A percentile compares a stretch with the other conserved stretches of the same genome.
Evolutionary conservation across 2,113 vertebrate species (phyloP).

Genomic region (Anarrhichthys ocellatus): DNA sequence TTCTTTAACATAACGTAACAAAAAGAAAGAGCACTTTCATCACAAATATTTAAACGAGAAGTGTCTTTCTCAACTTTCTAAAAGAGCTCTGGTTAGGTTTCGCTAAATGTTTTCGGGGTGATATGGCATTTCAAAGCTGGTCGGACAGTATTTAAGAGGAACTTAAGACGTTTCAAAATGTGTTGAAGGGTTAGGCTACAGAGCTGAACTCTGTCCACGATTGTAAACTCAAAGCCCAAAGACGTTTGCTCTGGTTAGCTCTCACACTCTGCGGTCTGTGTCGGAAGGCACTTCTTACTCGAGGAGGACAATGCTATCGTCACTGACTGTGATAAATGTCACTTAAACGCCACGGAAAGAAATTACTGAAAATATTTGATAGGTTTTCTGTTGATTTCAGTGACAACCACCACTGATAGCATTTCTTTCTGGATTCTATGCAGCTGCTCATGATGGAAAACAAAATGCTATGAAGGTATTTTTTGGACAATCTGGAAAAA

Average conservation of each 20-base stretch:
- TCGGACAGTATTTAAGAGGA: not conserved
- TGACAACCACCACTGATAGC: not conserved
- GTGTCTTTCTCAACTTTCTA: not conserved
- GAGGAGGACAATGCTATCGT: conserved; percentile 29
- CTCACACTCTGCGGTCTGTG: conserved; percentile 51
- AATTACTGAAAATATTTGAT: not conserved
- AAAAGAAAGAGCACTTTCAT: not conserved
- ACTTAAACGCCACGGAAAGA: conserved; percentile 15
- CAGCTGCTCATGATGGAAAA: not conserved
- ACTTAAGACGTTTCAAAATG: not conserved
- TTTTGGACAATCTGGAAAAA: not conserved
- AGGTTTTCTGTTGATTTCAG: not conserved
- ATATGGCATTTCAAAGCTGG: conserved; percentile 26
- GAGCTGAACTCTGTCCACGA: conserved; percentile 3
- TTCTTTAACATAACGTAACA: not conserved
- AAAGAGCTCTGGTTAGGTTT: not conserved
- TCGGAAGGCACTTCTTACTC: conserved; percentile 79
- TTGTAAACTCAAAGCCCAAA: conserved; percentile 42
- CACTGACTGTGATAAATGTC: conserved; percentile 2
- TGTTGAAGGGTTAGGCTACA: conserved; percentile 21
- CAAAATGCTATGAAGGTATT: not conserved
- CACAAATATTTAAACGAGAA: conserved; percentile 3
- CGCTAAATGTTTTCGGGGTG: not conserved
- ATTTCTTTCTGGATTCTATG: not conserved
- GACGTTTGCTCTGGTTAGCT: conserved; percentile 36